Conservation (phyloP, 2,113 vertebrate species). For the Octodon degus region DNA sequence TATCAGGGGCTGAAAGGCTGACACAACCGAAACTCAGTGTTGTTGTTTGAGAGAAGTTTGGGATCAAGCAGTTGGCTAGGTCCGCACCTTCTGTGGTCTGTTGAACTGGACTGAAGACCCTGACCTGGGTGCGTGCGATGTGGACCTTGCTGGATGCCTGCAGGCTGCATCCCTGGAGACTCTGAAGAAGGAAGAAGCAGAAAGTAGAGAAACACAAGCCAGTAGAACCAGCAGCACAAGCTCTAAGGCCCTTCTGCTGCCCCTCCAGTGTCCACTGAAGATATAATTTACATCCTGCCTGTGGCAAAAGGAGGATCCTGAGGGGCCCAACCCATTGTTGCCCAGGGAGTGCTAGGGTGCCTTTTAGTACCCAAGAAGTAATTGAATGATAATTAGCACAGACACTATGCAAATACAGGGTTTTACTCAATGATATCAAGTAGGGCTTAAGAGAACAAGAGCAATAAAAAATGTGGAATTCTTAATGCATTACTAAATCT, state of each 20-base stretch:
- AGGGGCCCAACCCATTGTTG: neutral
- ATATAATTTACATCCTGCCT: neutral
- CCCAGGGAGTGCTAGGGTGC: neutral
- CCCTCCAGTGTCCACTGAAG: neutral
- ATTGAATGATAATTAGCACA: neutral
- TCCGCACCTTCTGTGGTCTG: neutral
- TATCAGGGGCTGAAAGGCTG: neutral
- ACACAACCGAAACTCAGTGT: neutral
- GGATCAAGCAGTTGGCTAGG: neutral
- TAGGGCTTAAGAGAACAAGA: neutral
- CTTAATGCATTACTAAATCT: neutral
- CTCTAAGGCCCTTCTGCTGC: neutral
- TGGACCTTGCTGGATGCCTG: fast-evolving
- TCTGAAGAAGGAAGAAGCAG: neutral
- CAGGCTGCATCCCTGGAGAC: neutral
- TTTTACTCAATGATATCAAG: neutral
- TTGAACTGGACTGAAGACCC: neutral
- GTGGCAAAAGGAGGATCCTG: neutral
- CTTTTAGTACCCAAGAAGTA: neutral
- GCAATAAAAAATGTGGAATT: neutral
- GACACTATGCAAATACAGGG: neutral
- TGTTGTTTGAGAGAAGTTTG: neutral
- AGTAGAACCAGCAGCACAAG: too few species aligned
- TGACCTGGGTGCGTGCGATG: neutral
- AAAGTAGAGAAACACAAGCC: neutral